Evolutionary conservation across 2,797 vertebrate genomes (phyloP).

Genomic region (Microchirus variegatus): DNA sequence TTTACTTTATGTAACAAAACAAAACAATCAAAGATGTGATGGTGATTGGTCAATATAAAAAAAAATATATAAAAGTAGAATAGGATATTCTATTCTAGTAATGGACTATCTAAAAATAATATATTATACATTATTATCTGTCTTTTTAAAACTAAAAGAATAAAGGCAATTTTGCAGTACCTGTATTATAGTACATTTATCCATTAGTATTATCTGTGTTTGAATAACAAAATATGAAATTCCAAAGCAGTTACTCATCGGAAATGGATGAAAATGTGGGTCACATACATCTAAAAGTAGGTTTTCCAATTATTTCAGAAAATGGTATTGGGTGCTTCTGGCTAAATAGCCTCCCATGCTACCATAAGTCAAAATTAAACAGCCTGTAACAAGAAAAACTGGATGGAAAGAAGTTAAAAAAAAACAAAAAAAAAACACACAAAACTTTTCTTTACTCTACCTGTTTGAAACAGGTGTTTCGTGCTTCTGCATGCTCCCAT

Average conservation of each 20-base stretch:
- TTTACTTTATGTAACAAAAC: too few relatives aligned
- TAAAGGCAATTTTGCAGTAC: background rate
- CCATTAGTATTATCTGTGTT: slow-evolving; percentile 3
- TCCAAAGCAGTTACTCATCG: slow-evolving; percentile 11
- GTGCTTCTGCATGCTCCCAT: background rate
- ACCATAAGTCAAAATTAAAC: slow-evolving; percentile 43
- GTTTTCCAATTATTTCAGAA: slow-evolving; percentile 63
- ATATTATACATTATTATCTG: too few relatives aligned
- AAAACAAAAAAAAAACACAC: slow-evolving; percentile 17
- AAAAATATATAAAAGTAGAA: too few relatives aligned
- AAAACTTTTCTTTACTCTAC: slow-evolving; percentile 26
- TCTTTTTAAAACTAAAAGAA: too few relatives aligned
- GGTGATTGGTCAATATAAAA: too few relatives aligned
- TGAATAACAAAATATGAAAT: slow-evolving; percentile 21
- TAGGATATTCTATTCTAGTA: too few relatives aligned
- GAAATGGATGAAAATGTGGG: slow-evolving; percentile 45
- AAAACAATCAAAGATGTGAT: too few relatives aligned
- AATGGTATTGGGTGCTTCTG: slow-evolving; percentile 58
- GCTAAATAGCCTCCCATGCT: slow-evolving; percentile 40
- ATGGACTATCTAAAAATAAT: too few relatives aligned
- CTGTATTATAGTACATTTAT: background rate
- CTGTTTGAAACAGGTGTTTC: slow-evolving; percentile 29
- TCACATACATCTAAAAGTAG: slow-evolving; percentile 53
- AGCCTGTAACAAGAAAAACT: slow-evolving; percentile 40
- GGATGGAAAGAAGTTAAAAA: background rate